Evolutionary conservation across 2,888 invertebrate genomes (phyloP), one percentile per base, ranked within the genome.

Genomic region (Chrysodeixis includens): DNA sequence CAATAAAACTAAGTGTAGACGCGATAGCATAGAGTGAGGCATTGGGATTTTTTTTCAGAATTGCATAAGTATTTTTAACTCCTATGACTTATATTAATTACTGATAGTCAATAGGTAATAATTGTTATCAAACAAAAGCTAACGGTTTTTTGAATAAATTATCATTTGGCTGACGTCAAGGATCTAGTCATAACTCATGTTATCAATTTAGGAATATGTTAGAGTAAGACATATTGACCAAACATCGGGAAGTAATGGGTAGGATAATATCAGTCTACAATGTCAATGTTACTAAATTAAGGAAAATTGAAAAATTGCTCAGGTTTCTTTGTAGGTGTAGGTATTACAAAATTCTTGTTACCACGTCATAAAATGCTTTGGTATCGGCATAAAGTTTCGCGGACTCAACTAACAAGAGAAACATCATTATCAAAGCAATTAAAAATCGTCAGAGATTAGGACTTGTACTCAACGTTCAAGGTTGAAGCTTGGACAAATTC

Each of bases 391-490:
- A 58, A 56, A 57, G 16, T 30, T 30, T 46, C 32, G 58, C 30
- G 20, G 20, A 32, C 9, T 51, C 14, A 32, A 32, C 20, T 22
- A 58, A 46, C 58, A 20, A 20, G 46, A 12, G 32, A 55, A 55
- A 55, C 32, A 20, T 55, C 16, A 26, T 7, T 26, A 52, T 52
- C 52, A 26, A 22, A 22, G 22, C 52, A 52, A 52, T 52, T 52
- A 52, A 52, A 52, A 52, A 26, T 52, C 52, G 22, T 52, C 26
- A 52, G 14, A 49, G 46, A 49, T 49, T 49, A 20, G 46, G 18
- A 49, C 10, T 49, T 18, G 18, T 46, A 49, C 20, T 49, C 20
- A 20, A n/a, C n/a, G 18, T 49, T 20, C 46, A 49, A 49, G 46
- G 46, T 18, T 49, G 20, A 9, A 18, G 18, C 18, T 49, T 49